Evolutionary conservation across 2,888 invertebrate genomes (phyloP).

Genomic region (Spialia ferax): DNA sequence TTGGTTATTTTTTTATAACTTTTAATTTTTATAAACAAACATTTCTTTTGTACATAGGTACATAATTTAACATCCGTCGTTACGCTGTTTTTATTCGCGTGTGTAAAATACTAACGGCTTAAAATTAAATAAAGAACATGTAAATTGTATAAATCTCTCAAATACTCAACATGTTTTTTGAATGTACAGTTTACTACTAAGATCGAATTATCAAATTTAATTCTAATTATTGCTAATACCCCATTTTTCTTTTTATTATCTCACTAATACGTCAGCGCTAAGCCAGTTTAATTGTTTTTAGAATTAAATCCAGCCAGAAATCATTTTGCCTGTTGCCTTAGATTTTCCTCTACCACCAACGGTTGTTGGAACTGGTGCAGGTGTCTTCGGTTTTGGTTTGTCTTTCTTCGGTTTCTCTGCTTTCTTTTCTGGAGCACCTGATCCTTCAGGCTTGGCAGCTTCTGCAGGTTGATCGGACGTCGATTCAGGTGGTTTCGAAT

Average conservation of each 20-base stretch:
- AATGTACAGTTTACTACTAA: not conserved
- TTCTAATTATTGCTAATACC: constrained; percentile 60
- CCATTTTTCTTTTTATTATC: constrained; percentile 55
- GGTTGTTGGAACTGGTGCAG: constrained; percentile 66
- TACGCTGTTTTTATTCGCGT: not conserved
- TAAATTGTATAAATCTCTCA: constrained; percentile 9
- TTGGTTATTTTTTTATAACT: not conserved
- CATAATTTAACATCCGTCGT: not conserved
- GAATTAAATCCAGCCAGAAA: constrained; percentile 90
- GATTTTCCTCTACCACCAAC: constrained; percentile 89
- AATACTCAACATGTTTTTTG: constrained; percentile 4
- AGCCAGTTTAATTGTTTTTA: constrained; percentile 22
- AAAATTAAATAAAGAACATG: constrained; percentile 6
- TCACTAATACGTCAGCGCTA: constrained; percentile 67
- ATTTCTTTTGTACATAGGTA: not conserved
- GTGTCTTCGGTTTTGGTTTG: constrained; percentile 52
- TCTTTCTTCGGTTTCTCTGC: constrained; percentile 50
- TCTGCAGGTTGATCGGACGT: constrained; percentile 47
- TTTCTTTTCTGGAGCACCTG: constrained; percentile 44
- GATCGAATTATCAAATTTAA: constrained; percentile 2
- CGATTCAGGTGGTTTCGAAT: constrained; percentile 54
- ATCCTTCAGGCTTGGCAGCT: constrained; percentile 46
- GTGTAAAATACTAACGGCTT: not conserved
- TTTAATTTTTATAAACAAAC: not conserved
- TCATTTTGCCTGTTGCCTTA: constrained; percentile 90